A percentile compares a stretch with the other conserved stretches of the same genome.
Evolutionary conservation across 2,797 vertebrate genomes (phyloP).

Genomic region (Cottoperca gobio): DNA sequence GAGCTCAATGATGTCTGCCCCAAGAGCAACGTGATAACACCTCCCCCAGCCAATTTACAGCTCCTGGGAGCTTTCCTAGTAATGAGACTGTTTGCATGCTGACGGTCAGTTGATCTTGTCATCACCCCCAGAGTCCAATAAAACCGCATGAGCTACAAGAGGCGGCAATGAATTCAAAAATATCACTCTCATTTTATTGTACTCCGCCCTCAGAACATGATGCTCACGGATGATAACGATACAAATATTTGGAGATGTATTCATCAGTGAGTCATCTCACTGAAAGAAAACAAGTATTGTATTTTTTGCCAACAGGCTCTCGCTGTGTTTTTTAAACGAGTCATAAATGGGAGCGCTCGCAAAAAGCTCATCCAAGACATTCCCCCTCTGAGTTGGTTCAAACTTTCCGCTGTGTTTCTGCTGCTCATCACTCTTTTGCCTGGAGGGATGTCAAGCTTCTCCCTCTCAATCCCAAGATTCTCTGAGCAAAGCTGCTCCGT

Average conservation of each 20-base stretch:
- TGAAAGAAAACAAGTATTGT: conserved; percentile 8
- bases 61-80: conserved; percentile 30
- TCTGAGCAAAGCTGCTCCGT: conserved; percentile 36
- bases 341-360: conserved; percentile 30
- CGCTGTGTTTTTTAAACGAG: conserved; percentile 22
- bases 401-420: conserved; percentile 23
- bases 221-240: conserved; percentile 12
- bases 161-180: conserved; percentile 30
- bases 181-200: conserved; percentile 20
- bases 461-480: conserved; percentile 28
- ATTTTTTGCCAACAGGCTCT: conserved; percentile 32
- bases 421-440: conserved; percentile 55
- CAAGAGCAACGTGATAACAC: conserved; percentile 27
- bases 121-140: conserved; percentile 49
- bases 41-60: conserved; percentile 28
- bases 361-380: conserved; percentile 16
- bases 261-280: conserved; percentile 36
- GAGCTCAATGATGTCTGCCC: conserved; percentile 35
- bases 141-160: conserved; percentile 41
- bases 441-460: conserved; percentile 42
- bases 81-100: conserved; percentile 68
- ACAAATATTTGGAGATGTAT: conserved; percentile 45
- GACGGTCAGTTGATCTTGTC: conserved; percentile 62
- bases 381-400: conserved; percentile 24
- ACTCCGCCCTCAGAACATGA: conserved; percentile 19